Evolutionary conservation across 2,113 vertebrate genomes (phyloP).

Genomic region (Ploceus nigricollis): DNA sequence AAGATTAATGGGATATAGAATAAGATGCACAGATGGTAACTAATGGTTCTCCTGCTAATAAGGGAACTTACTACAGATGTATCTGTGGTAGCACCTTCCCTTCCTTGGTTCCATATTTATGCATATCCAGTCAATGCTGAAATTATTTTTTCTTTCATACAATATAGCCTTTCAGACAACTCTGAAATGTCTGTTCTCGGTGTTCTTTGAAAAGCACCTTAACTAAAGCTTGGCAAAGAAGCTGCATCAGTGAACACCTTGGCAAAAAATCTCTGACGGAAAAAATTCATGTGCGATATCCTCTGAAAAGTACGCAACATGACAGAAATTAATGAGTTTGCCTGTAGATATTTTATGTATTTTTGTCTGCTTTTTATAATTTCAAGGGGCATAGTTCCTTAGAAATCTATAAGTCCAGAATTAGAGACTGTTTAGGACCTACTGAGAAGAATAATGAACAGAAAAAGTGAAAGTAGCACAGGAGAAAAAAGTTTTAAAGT

Average conservation of each 20-base stretch:
- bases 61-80: background rate
- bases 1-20: background rate
- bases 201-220: background rate
- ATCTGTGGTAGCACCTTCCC: background rate
- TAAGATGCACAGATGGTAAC: background rate
- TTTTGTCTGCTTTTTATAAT: background rate
- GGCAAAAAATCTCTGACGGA: background rate
- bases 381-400: background rate
- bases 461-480: background rate
- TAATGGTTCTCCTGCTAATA: background rate
- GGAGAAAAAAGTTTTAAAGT: background rate
- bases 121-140: background rate
- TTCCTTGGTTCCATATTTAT: background rate
- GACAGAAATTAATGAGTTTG: background rate
- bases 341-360: background rate
- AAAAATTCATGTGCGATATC: background rate
- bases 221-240: background rate
- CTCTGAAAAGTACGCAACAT: background rate
- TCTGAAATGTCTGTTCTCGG: background rate
- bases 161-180: background rate
- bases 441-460: background rate
- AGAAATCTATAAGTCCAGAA: background rate
- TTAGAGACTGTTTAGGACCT: background rate
- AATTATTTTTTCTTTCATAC: background rate
- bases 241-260: background rate